phyloP scores from a whole-genome alignment of 1,140 invertebrate species.

The Melanaphis sacchari region DNA sequence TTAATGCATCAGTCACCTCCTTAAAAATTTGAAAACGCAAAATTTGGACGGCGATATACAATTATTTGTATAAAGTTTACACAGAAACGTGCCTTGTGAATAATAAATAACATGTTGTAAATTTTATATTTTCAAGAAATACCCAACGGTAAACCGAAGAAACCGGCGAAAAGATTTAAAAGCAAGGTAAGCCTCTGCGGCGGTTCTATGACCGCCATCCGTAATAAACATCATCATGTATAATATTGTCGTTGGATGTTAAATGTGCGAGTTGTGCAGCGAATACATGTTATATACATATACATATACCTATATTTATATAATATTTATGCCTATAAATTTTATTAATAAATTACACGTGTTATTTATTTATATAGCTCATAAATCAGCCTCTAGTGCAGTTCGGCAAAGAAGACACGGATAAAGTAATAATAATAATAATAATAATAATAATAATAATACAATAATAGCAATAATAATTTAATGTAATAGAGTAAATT shows the following conservation, averaged over 20 bases:
- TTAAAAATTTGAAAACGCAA: neutral
- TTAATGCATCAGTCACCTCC: no score
- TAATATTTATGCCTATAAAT: neutral
- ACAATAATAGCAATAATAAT: conserved; percentile 26
- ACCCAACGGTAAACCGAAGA: neutral
- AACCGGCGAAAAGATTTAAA: neutral
- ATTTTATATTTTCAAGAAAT: neutral
- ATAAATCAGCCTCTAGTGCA: conserved; percentile 54
- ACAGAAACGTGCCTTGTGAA: neutral
- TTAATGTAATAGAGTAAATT: conserved; percentile 11
- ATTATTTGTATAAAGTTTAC: neutral
- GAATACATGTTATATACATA: neutral
- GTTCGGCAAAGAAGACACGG: conserved; percentile 29
- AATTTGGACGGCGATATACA: neutral
- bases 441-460: neutral
- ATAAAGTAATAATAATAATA: neutral
- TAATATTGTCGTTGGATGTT: conserved; percentile 8
- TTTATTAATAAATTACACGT: conserved; percentile 44
- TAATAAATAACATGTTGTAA: neutral
- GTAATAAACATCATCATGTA: neutral
- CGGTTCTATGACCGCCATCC: neutral
- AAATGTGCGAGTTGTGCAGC: neutral
- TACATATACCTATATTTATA: neutral
- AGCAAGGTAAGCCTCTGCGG: neutral
- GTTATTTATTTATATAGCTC: conserved; percentile 32